Base-by-base conservation (phyloP, 1,140 invertebrate species). In the Drosophila sucinea region DNA sequence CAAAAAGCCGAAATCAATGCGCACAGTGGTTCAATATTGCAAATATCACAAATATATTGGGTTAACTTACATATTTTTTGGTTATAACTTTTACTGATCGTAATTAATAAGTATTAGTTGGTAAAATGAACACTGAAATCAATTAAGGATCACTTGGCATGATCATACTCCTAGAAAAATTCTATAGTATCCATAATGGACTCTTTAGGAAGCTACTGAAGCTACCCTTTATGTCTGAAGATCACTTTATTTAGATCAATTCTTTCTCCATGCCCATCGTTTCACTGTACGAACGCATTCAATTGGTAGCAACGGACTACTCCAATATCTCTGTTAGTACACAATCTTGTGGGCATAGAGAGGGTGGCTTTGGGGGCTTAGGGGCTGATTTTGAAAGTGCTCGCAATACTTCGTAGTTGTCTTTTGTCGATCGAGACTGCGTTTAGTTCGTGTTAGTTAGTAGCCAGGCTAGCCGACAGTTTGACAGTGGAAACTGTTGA, bases 401-500 rank as follows among this genome's bases (percentile, higher is more conserved):
- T 77, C 70, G 75, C 62, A 56, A 75, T 70, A 51, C 68, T 72
- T 86, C 68, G 79, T 87, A 87, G 71, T 87, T 82, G 78, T 79
- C 79, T 81, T 82, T 83, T 70, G 77, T 67, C 82, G 83, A 87
- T 87, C 75, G 79, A n/a, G 38, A 44, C 74, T 77, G 55, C 55
- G 54, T 79, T 74, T 56, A 73, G 72, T 79, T 73, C 73, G 54
- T 64, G 54, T 70, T 60, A 67, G 54, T 74, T 60, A 67, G 70
- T 74, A 44, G 55, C 56, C 55, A 38, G 51, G 51, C 40, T 70
- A 44, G 55, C 47, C 55, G 27, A 44, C 33, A 30, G 35, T 44
- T 35, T 51, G 47, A 47, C 8, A 29, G 23, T 29, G 23, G 7
- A 47, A 17, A 35, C 23, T 27, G 56, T 33, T 17, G 32, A 58